Evolutionary conservation across 2,888 invertebrate species (phyloP).

Genomic region (Xanthorhoe designata): DNA sequence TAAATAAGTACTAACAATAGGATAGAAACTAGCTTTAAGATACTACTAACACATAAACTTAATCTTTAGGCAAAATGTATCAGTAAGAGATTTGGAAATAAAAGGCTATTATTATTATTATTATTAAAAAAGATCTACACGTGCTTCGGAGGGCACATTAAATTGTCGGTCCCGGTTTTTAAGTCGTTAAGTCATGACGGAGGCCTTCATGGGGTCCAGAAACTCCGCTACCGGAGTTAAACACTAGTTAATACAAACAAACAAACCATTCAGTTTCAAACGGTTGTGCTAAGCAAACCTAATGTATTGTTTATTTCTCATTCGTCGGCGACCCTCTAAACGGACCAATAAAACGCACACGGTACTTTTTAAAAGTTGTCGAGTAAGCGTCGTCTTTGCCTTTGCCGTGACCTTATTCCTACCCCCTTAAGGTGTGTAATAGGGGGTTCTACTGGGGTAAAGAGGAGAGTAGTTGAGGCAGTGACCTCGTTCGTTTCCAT

Average conservation of each 20-base stretch:
- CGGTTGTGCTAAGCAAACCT: slow-evolving; percentile 23
- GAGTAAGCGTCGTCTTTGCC: slow-evolving; percentile 35
- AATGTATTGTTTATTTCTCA: slow-evolving; percentile 31
- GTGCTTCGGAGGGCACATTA: too few relatives aligned
- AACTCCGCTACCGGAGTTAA: too few relatives aligned
- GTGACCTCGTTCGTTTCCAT: slow-evolving; percentile 61
- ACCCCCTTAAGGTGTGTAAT: slow-evolving; percentile 37
- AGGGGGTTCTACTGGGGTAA: slow-evolving; percentile 30
- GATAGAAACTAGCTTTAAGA: too few relatives aligned
- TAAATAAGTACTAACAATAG: too few relatives aligned
- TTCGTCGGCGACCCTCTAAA: slow-evolving; percentile 34
- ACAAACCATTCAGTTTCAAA: slow-evolving; percentile 4
- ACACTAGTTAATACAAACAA: too few relatives aligned
- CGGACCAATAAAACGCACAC: slow-evolving; percentile 50
- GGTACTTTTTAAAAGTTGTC: slow-evolving; percentile 51
- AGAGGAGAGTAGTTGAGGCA: slow-evolving; percentile 47
- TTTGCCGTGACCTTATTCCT: slow-evolving; percentile 31
- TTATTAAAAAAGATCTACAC: too few relatives aligned
- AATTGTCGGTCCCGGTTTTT: too few relatives aligned
- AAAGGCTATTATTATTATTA: too few relatives aligned
- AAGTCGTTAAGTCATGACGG: too few relatives aligned
- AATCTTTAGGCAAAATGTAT: too few relatives aligned
- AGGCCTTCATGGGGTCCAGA: background rate
- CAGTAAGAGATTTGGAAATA: too few relatives aligned
- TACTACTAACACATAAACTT: too few relatives aligned